phyloP scores from a whole-genome alignment of 2,113 vertebrate genomes.

The Monarcha castaneiventris region DNA sequence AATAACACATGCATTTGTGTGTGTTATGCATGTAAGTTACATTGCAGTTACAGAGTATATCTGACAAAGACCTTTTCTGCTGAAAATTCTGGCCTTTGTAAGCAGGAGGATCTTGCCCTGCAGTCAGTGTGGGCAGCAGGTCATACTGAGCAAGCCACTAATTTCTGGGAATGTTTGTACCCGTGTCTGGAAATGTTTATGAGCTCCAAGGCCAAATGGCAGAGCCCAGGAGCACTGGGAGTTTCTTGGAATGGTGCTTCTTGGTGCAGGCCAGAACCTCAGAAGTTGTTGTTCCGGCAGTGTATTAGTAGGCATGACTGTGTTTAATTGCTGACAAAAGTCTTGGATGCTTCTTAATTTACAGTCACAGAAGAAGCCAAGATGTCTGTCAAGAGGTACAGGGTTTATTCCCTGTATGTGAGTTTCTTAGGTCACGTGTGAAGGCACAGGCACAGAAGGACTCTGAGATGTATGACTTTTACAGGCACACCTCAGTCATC shows the following conservation, averaged over 20 bases:
- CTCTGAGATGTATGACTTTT: neutral
- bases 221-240: neutral
- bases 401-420: neutral
- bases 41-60: neutral
- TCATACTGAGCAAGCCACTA: neutral
- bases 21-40: fast-evolving
- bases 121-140: neutral
- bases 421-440: neutral
- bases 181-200: neutral
- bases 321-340: neutral
- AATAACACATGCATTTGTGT: neutral
- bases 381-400: fast-evolving
- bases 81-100: neutral
- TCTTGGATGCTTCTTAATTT: neutral
- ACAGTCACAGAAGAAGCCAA: neutral
- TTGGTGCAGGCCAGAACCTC: fast-evolving
- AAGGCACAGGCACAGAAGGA: neutral
- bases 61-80: neutral
- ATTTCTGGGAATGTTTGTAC: neutral
- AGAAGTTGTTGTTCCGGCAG: neutral
- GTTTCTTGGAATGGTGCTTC: neutral
- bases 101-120: neutral
- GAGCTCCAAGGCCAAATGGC: neutral
- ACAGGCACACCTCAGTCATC: neutral
- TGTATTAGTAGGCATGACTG: neutral